phyloP scores from a whole-genome alignment of 2,888 invertebrate species.

The Caenorhabditis angaria region DNA sequence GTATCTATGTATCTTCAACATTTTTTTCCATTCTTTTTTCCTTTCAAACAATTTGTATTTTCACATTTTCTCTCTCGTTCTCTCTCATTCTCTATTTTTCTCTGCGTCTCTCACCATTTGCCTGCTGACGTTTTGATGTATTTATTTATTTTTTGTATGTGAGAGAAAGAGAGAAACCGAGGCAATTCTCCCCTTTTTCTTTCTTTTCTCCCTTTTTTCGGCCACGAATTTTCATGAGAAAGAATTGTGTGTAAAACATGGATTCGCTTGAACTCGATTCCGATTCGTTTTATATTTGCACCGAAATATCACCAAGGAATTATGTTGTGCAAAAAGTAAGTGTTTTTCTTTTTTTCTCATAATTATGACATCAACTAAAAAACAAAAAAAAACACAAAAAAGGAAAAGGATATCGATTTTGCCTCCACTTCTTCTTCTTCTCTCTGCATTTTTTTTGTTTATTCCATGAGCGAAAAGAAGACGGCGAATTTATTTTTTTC shows the following conservation, averaged over 20 bases:
- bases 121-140: background rate
- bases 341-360: slow-evolving; percentile 9
- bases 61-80: background rate
- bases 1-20: too few species aligned
- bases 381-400: slow-evolving; percentile 14
- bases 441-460: slow-evolving; percentile 4
- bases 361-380: background rate
- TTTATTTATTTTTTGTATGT: background rate
- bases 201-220: background rate
- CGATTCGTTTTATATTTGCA: slow-evolving; percentile 76
- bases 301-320: slow-evolving; percentile 78
- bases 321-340: slow-evolving; percentile 79
- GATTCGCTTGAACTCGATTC: slow-evolving; percentile 52
- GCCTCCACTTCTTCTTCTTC: slow-evolving; percentile 5
- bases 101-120: background rate
- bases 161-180: too few species aligned
- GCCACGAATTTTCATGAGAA: background rate
- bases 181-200: background rate
- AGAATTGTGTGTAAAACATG: slow-evolving; percentile 16
- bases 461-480: background rate
- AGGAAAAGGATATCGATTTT: slow-evolving; percentile 9
- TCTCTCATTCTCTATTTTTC: background rate
- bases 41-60: too few species aligned
- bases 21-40: too few species aligned
- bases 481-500: background rate